Conservation (phyloP, 2,113 vertebrate species). For the Petromus typicus region DNA sequence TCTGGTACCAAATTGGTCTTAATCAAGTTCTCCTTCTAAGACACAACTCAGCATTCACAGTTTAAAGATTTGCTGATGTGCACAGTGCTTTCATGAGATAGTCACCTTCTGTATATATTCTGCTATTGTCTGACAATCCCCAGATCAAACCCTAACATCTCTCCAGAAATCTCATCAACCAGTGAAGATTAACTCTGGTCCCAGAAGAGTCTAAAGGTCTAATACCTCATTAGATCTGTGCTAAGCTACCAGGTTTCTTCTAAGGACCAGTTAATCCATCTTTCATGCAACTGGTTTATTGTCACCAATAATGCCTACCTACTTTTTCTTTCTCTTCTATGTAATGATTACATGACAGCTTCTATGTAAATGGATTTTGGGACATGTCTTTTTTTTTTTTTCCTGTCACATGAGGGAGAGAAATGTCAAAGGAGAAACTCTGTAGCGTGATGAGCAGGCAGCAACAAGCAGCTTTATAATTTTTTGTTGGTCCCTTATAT, state of each 20-base stretch:
- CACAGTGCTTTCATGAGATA: background rate
- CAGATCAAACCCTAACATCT: background rate
- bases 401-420: background rate
- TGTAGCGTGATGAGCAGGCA: background rate
- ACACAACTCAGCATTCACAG: background rate
- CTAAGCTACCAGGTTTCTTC: background rate
- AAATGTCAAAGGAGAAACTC: background rate
- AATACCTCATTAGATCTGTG: too few species aligned
- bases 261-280: background rate
- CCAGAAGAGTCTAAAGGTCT: background rate
- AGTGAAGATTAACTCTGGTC: background rate
- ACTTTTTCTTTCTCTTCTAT: background rate
- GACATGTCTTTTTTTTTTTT: background rate
- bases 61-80: background rate
- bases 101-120: background rate
- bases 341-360: too few species aligned
- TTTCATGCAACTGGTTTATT: background rate
- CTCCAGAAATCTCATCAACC: too few species aligned
- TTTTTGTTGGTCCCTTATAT: background rate
- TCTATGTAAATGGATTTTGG: too few species aligned
- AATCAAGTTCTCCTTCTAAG: background rate
- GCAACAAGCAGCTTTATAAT: background rate
- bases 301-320: too few species aligned
- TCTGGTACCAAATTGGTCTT: background rate
- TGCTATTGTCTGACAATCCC: background rate